Evolutionary conservation across 1,140 invertebrate species (phyloP).

Genomic region (Calliopsis andreniformis): DNA sequence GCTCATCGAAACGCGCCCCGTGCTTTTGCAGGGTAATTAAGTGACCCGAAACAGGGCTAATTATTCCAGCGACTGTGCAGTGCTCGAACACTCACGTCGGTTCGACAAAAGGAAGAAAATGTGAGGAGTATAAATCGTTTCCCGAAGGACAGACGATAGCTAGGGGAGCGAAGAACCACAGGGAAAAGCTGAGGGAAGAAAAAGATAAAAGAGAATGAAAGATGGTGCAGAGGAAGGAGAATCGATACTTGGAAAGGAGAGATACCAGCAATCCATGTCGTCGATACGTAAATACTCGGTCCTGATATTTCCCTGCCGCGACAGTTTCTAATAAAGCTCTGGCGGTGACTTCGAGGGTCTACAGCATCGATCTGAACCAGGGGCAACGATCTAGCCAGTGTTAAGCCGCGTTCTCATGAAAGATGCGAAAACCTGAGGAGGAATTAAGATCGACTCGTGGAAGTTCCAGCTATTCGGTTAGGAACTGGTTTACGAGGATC

Average conservation of each 20-base stretch:
- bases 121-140: not conserved
- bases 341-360: too few species aligned
- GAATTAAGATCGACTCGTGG: too few species aligned
- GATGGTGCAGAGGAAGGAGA: not conserved
- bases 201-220: too few species aligned
- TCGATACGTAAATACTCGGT: slow-evolving; percentile 16
- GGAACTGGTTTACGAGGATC: slow-evolving; percentile 5
- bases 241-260: slow-evolving; percentile 14
- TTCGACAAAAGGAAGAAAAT: not conserved
- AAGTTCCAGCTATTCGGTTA: too few species aligned
- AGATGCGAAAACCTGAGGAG: not conserved
- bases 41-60: slow-evolving; percentile 13
- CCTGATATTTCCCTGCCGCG: slow-evolving; percentile 11
- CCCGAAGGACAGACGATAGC: not conserved
- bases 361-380: not conserved
- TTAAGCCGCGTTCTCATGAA: not conserved
- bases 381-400: not conserved
- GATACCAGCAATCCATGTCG: slow-evolving; percentile 25
- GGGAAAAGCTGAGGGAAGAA: not conserved
- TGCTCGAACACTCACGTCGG: not conserved
- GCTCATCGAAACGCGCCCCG: not conserved
- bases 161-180: too few species aligned
- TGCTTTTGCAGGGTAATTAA: slow-evolving; percentile 13
- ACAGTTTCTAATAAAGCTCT: slow-evolving; percentile 27
- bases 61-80: slow-evolving; percentile 1